Base-by-base conservation (phyloP, 2,888 invertebrate genomes). In the Pandemis heparana region DNA sequence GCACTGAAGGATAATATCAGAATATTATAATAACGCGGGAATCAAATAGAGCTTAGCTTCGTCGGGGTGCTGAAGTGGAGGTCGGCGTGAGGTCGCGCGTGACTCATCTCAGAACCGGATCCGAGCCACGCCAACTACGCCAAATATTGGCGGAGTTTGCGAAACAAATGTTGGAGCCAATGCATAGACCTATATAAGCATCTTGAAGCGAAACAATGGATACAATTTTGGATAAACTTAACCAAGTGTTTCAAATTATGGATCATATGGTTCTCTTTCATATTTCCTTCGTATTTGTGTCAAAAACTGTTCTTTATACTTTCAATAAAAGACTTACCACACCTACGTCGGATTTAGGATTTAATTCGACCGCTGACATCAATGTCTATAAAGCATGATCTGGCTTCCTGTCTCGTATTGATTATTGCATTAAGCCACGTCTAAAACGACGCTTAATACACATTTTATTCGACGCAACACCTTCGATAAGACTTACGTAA, bases 71-170 rank as follows among this genome's bases (percentile, higher is more conserved):
- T 74, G 70, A 60, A 73, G 78, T 77, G 79, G 87, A 90, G 91
- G 92, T 92, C 91, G 89, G 10, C 48, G 80, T 80, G 87, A 91
- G 92, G 91, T 92, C 90, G 89, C 62, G 75, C 70, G 76, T 91
- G 92, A 92, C 79, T 91, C 92, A 92, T 83, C 83, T 78, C 80
- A 79, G 81, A 92, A 92, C 92, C 92, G 92, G 92, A 90, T 91
- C 81, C 82, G 79, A 68, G 62, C 72, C 78, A 71, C 76, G 78
- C 56, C 56, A 75, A 63, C 43, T 62, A 56, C 39, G 51, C 75
- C 76, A 76, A 77, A 78, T 76, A 75, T 73, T 71, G 68, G 75
- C 69, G 71, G 74, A 71, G 77, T 75, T 79, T 77, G 75, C 73
- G 32, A 39, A 23, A 46, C 70, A 72, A 74, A 65, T 14, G 12